Evolutionary conservation across 2,113 vertebrate species (phyloP).

Genomic region (Oryzias javanicus): DNA sequence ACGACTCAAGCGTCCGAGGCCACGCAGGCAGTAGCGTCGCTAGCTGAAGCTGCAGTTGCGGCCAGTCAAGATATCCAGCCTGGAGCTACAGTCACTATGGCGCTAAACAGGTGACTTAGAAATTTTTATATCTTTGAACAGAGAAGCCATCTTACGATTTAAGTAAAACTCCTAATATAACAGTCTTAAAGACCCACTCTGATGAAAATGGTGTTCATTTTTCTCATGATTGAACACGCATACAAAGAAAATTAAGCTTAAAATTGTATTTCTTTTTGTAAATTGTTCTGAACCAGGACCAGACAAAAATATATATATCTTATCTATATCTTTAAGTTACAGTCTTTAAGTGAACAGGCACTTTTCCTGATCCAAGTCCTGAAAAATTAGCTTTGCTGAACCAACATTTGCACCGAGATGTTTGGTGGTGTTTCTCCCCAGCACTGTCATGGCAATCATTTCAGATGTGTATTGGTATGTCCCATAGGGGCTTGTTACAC

Average conservation of each 20-base stretch:
- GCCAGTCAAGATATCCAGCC: slow-evolving; percentile 94
- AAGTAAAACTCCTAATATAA: no score
- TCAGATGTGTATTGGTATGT: slow-evolving; percentile 54
- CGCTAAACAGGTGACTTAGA: slow-evolving; percentile 88
- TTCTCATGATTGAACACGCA: no score
- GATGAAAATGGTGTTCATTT: no score
- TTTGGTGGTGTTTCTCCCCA: slow-evolving; percentile 14
- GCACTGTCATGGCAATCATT: slow-evolving; percentile 35
- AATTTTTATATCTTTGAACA: no score
- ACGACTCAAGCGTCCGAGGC: slow-evolving; percentile 95
- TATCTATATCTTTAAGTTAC: no score
- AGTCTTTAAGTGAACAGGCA: neutral
- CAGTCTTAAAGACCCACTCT: no score
- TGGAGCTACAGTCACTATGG: slow-evolving; percentile 97
- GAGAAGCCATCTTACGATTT: no score
- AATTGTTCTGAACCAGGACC: no score
- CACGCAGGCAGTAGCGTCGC: slow-evolving; percentile 92
- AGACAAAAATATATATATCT: no score
- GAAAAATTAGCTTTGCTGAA: neutral
- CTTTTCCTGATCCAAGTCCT: neutral
- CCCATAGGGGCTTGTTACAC: slow-evolving; percentile 76
- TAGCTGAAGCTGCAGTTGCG: slow-evolving; percentile 94
- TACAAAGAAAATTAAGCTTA: no score
- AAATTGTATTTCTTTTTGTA: no score
- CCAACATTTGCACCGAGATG: slow-evolving; percentile 7